Base-by-base conservation (phyloP, 2,888 invertebrate species). In the Cephus spinipes region DNA sequence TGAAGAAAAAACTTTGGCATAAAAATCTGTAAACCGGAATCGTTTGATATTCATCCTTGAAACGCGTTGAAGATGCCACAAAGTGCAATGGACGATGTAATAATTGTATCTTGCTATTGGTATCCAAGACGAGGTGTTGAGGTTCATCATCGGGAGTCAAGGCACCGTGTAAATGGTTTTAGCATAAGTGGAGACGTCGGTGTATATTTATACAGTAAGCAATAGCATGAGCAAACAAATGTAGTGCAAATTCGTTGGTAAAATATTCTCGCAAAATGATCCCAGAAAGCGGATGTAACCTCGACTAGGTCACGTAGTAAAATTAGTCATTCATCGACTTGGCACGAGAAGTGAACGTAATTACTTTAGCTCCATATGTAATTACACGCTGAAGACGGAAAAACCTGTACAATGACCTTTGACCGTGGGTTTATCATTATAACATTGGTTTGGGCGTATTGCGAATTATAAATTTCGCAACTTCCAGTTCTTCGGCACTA, bases 201-300 rank as follows among this genome's bases (percentile, higher is more conserved):
- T 23, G 55, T 55, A 55, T 55, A 55, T 55, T 55, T 55, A 55
- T 55, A 55, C 55, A 9, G 55, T 6, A 55, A 55, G 55, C 23
- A 55, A 55, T 55, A 55, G 55, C 55, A 55, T 9, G 55, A 55
- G 55, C 55, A 55, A 23, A 36, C 55, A 71, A 40, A 75, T 36
- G 15, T 12, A 36, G 75, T 75, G 71, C 77, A 75, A 77, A 77
- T 74, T 77, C 32, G 68, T 32, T 40, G 75, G 33, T 69, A 4
- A 74, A 2, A 68, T 12, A 69, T 40, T 34, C 33, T 23, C 40
- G 6, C 23, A 68, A 75, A 75, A 32, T 75, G 40, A 32, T 36
- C 71, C 75, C 71, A 69, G 74, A 77, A 77, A 36, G 77, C 77
- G 77, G 77, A 77, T 77, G 75, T 40, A 74, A 32, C 69, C 74